Evolutionary conservation across 2,797 vertebrate species (phyloP).

Genomic region (Gallinago stenura): DNA sequence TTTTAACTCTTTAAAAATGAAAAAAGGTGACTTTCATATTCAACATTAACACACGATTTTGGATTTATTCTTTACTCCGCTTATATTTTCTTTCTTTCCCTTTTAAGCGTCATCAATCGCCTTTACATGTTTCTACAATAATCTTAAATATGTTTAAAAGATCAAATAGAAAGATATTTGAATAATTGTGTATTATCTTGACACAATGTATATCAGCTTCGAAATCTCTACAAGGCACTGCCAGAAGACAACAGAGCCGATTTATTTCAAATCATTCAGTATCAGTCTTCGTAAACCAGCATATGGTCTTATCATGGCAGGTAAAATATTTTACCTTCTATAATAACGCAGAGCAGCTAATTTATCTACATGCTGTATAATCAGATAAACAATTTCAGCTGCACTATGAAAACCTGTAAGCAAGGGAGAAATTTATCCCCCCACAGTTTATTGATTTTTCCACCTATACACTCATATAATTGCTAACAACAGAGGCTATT

Average conservation of each 20-base stretch:
- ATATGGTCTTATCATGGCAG: constrained; percentile 68
- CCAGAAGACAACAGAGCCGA: constrained; percentile 57
- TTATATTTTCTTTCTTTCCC: background rate
- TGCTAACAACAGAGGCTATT: constrained; percentile 61
- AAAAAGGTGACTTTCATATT: background rate
- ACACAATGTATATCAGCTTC: constrained; percentile 29
- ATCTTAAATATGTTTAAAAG: constrained; percentile 42
- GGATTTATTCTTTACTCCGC: background rate
- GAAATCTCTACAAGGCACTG: constrained; percentile 53
- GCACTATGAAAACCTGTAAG: constrained; percentile 57
- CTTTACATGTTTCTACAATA: constrained; percentile 6
- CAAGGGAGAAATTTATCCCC: constrained; percentile 15
- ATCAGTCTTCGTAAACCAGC: constrained; percentile 74
- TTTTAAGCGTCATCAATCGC: background rate
- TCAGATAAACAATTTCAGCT: constrained; percentile 67
- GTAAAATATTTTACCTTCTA: constrained; percentile 78
- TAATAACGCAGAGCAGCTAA: constrained; percentile 70
- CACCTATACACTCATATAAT: background rate
- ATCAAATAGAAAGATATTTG: background rate
- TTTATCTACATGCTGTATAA: constrained; percentile 73
- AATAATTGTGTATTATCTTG: constrained; percentile 23
- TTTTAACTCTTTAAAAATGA: background rate
- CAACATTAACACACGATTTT: background rate
- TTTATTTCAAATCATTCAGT: constrained; percentile 64
- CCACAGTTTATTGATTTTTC: constrained; percentile 44